Evolutionary conservation across 1,140 invertebrate genomes (phyloP).

Genomic region (Macrocentrus cingulum): DNA sequence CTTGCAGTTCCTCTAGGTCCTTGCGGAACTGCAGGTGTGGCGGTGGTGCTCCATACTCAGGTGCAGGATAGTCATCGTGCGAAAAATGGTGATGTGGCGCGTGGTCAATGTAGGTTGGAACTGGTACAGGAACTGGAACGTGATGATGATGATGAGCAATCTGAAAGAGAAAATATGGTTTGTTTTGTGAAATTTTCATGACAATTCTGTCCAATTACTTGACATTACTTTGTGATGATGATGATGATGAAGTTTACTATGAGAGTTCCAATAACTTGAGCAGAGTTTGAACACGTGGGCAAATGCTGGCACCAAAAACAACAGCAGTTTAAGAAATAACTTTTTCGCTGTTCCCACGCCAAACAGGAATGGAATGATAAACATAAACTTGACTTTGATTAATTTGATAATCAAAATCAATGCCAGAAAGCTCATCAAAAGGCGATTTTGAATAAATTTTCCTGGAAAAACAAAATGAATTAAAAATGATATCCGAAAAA

Average conservation of each 20-base stretch:
- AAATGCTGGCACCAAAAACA: slow-evolving; percentile 79
- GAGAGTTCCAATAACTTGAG: slow-evolving; percentile 74
- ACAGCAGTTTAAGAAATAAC: slow-evolving; percentile 73
- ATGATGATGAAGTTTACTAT: slow-evolving; percentile 74
- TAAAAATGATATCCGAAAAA: neutral
- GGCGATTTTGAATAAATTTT: slow-evolving; percentile 74
- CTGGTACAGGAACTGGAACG: slow-evolving; percentile 58
- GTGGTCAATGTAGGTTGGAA: slow-evolving; percentile 39
- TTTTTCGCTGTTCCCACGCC: slow-evolving; percentile 81
- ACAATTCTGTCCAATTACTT: slow-evolving; percentile 9
- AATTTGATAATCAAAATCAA: slow-evolving; percentile 77
- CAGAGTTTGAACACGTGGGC: slow-evolving; percentile 82
- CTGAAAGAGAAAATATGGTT: slow-evolving; percentile 44
- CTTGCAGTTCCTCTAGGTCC: slow-evolving; percentile 53
- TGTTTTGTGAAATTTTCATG: no score
- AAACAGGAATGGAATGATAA: slow-evolving; percentile 71
- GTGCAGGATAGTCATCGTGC: slow-evolving; percentile 44
- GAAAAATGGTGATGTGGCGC: slow-evolving; percentile 36
- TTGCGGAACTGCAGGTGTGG: slow-evolving; percentile 54
- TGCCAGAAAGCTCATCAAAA: slow-evolving; percentile 72
- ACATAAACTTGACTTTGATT: slow-evolving; percentile 75
- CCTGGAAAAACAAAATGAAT: slow-evolving; percentile 60
- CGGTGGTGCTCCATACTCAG: slow-evolving; percentile 48
- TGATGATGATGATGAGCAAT: slow-evolving; percentile 62
- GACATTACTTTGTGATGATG: slow-evolving; percentile 67